Evolutionary conservation across 2,888 invertebrate genomes (phyloP).

Genomic region (Folsomia manolachei): DNA sequence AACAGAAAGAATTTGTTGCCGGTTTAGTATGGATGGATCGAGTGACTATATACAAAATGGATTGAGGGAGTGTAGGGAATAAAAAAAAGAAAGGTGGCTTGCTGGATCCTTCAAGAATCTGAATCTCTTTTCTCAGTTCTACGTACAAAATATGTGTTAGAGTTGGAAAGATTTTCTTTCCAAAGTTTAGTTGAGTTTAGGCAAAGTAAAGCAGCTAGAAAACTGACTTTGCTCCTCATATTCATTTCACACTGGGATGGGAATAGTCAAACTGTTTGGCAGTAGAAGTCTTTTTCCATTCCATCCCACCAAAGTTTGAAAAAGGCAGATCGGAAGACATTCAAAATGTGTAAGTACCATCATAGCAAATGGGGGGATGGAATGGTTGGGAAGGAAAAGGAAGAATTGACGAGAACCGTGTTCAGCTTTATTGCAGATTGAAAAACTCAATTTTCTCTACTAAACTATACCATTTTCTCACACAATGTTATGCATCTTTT

Average conservation of each 20-base stretch:
- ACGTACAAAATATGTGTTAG: neutral
- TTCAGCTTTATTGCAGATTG: constrained; percentile 51
- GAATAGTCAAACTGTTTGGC: neutral
- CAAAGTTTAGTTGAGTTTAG: neutral
- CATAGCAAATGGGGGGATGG: constrained; percentile 11
- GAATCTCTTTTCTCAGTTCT: too few species aligned
- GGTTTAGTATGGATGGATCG: neutral
- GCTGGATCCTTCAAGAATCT: neutral
- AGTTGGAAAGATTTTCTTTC: neutral
- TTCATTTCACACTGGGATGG: neutral
- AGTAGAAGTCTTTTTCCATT: neutral
- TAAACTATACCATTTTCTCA: constrained; percentile 51
- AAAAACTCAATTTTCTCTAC: constrained; percentile 51
- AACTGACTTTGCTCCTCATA: neutral
- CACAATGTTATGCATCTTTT: constrained; percentile 48
- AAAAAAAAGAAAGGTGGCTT: neutral
- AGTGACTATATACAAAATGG: too few species aligned
- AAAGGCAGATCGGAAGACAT: constrained; percentile 20
- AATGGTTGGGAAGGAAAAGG: constrained; percentile 3
- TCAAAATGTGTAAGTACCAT: constrained; percentile 22
- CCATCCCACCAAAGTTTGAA: constrained; percentile 11
- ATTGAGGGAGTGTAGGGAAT: constrained; percentile 3
- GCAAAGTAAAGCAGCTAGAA: neutral
- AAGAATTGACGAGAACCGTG: constrained; percentile 4
- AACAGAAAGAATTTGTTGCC: constrained; percentile 1